A percentile compares a stretch with the other conserved stretches of the same genome.
These are phyloP conservation scores for Epinotia bilunana DNA, from an alignment of 2,888 invertebrate genomes.

Conservation along the genomic window DNA sequence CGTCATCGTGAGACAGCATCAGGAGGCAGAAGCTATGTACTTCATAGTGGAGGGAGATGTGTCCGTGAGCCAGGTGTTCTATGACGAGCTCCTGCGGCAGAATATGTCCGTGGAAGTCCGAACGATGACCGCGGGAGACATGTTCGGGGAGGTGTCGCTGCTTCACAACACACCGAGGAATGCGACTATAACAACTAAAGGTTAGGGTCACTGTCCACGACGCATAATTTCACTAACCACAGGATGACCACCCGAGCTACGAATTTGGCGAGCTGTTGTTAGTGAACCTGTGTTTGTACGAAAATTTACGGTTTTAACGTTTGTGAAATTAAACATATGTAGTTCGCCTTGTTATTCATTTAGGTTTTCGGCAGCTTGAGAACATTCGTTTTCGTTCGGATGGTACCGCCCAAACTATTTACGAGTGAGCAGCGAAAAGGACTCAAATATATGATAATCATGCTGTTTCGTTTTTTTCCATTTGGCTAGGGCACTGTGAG, in stretches of 20 bases:
- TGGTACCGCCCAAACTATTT: too few relatives aligned
- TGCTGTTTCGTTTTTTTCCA: background rate
- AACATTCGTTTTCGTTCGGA: too few relatives aligned
- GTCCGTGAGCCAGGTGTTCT: constrained; percentile 76
- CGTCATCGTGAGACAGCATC: constrained; percentile 85
- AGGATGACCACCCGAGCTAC: too few relatives aligned
- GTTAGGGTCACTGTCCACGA: background rate
- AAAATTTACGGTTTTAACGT: too few relatives aligned
- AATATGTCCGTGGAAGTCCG: constrained; percentile 78
- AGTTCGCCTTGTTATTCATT: too few relatives aligned
- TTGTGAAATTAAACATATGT: too few relatives aligned
- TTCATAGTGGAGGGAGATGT: constrained; percentile 86
- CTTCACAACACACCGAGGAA: constrained; percentile 10
- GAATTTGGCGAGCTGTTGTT: too few relatives aligned
- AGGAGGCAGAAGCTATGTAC: constrained; percentile 85
- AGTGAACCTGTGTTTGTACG: too few relatives aligned
- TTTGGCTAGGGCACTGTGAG: constrained; percentile 81
- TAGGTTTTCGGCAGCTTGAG: too few relatives aligned
- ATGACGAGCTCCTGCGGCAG: constrained; percentile 79
- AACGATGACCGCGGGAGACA: constrained; percentile 82
- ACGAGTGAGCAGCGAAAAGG: too few relatives aligned
- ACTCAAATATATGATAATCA: too few relatives aligned
- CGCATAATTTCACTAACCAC: background rate
- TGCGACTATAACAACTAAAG: constrained; percentile 13
- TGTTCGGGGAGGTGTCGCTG: constrained; percentile 50